Evolutionary conservation across 2,113 vertebrate species (phyloP), one percentile per base, ranked within the genome.

Genomic region (Tragulus kanchil): DNA sequence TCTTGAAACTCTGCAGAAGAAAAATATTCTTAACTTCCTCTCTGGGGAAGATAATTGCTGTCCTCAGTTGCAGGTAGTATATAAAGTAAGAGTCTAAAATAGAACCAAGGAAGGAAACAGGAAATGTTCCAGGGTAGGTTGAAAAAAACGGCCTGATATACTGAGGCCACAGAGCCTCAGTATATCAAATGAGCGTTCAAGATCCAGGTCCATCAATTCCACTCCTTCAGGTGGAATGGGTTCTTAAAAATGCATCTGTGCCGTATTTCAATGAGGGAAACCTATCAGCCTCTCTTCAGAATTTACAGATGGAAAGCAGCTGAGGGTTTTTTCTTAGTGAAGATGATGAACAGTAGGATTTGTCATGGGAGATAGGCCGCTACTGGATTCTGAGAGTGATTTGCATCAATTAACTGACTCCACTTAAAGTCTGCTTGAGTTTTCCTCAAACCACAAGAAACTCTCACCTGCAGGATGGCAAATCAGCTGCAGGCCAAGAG

Each of bases 261-360:
- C 85, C 82, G 7, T 90, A 96, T 97, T 90, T 94, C 97, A 96
- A 98, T 86, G 65, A 94, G 65, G 17, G n/a, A 85, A 97, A 89
- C 36, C 84, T 93, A 94, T 92, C 90, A 96, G 62, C 92, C 81
- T 93, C 75, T 95, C 95, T 92, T 84, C 52, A 16, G 82, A 97
- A 94, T 93, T 96, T 92, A 95, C 88, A 89, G 81, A 90, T 50
- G n/a, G 90, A 93, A 97, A 95, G 90, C 19, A 56, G 69, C 90
- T 85, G 62, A 92, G 36, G 26, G 19, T 85, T 83, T 85, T 36
- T 90, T 88, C 81, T 93, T 54, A 6, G 50, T 62, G 82, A 93
- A 97, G 88, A 96, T 83, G 92, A 93, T 21, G 67, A 97, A 96
- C 9, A 92, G 77, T 91, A 71, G 67, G 2, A 12, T 90, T 79